Base-by-base conservation (phyloP, 2,888 invertebrate genomes). In the Neuroscelio doddi region DNA sequence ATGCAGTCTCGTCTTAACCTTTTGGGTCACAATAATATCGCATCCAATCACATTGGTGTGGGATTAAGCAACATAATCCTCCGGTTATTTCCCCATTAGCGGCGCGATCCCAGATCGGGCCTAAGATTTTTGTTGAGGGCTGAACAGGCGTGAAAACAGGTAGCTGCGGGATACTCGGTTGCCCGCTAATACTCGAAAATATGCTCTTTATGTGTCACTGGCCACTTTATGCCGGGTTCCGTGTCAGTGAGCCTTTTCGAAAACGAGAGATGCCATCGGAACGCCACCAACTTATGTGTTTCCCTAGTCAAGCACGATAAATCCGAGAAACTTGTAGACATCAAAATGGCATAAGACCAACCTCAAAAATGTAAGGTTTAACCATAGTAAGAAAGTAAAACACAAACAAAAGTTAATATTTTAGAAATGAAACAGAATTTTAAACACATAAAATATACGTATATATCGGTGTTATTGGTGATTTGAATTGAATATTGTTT, bases 191-290 rank as follows among this genome's bases (percentile, higher is more conserved):
- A 65, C 81, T 70, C 73, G 50, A 76, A 83, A 82, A 80, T 81
- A 81, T 83, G 83, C 81, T 79, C 78, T 82, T 83, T 81, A 83
- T 82, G 82, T 83, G 83, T 83, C 83, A 82, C 80, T 83, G 78
- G 79, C 78, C 80, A 81, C 80, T 82, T 80, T 78, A 74, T 78
- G 71, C 72, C 59, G 38, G 68, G 57, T 74, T 75, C 61, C 68
- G 61, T 72, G 75, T 73, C 50, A 39, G 27, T 26, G 26, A 27
- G 27, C 38, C n/a, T 17, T 45, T 53, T 45, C 51, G 51, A 42
- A 53, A 49, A 62, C 52, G 41, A 44, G 49, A 58, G 8, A 41
- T 42, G 50, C 51, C 44, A 56, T n/a, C 57, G 46, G 41, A n/a
- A 41, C 46, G 50, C 51, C 44, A 56, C 12, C 57, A 47, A 38